phyloP scores from a whole-genome alignment of 2,888 invertebrate genomes.

The Sesia bembeciformis region DNA sequence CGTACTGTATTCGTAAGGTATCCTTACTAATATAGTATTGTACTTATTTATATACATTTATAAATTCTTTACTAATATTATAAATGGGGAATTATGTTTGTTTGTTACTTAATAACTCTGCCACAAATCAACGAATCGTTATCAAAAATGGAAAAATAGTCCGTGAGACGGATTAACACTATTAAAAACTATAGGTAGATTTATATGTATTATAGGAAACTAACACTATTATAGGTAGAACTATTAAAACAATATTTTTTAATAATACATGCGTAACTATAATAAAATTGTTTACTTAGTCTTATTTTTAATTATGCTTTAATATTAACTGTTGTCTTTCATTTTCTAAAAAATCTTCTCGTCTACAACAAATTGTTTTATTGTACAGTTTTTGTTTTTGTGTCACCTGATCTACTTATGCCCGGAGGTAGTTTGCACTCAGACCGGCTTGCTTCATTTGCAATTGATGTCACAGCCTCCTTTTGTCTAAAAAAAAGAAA shows the following conservation, averaged over 20 bases:
- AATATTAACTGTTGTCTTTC: not conserved
- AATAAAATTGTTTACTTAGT: no score
- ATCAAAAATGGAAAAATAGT: conserved; percentile 3
- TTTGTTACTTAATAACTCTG: not conserved
- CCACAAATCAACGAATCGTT: not conserved
- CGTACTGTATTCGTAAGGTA: no score
- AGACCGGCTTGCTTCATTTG: conserved; percentile 26
- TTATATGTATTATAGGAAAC: no score
- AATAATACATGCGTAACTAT: no score
- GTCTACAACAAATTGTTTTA: not conserved
- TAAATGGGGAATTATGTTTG: not conserved
- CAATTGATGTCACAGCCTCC: conserved; percentile 31
- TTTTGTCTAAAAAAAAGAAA: conserved; percentile 3
- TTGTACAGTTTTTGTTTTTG: conserved; percentile 13
- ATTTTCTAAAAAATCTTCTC: not conserved
- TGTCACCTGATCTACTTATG: conserved; percentile 16
- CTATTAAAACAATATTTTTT: no score
- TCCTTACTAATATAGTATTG: no score
- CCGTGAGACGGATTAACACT: no score
- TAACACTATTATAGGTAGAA: no score
- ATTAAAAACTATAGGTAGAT: no score
- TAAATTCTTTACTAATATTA: not conserved
- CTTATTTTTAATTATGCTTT: no score
- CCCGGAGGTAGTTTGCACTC: conserved; percentile 29
- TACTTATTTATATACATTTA: no score